phyloP scores from a whole-genome alignment of 1,140 invertebrate species.

The Diploscapter pachys region DNA sequence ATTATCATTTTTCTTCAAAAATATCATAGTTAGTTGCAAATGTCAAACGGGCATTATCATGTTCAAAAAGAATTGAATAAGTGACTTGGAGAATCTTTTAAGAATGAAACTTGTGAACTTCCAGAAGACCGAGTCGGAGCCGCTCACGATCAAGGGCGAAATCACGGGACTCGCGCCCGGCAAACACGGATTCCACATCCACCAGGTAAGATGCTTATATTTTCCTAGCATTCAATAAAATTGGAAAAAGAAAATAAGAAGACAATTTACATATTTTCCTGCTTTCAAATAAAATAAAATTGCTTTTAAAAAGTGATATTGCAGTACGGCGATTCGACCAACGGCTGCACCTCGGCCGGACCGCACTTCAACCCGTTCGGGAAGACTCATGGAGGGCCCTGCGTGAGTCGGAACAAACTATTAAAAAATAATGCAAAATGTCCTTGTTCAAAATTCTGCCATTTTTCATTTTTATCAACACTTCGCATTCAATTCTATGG shows the following conservation, averaged over 20 bases:
- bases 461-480: no score
- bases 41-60: no score
- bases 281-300: no score
- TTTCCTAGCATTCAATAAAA: no score
- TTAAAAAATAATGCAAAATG: no score
- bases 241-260: no score
- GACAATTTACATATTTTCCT: no score
- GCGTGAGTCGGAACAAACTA: constrained; percentile 45
- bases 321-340: constrained; percentile 89
- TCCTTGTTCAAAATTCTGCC: no score
- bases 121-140: constrained; percentile 35
- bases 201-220: constrained; percentile 62
- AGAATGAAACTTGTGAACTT: constrained; percentile 28
- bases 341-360: constrained; percentile 90
- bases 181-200: constrained; percentile 91
- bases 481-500: no score
- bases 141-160: constrained; percentile 66
- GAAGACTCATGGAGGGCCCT: constrained; percentile 80
- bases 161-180: constrained; percentile 70
- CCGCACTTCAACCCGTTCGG: constrained; percentile 87
- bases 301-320: no score
- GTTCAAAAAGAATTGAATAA: no score
- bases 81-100: constrained; percentile 19
- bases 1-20: constrained; percentile 12
- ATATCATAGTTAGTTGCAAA: background rate